These are phyloP conservation scores for Epirrita christyi DNA, from an alignment of 2,888 invertebrate genomes.

Conservation along the genomic window DNA sequence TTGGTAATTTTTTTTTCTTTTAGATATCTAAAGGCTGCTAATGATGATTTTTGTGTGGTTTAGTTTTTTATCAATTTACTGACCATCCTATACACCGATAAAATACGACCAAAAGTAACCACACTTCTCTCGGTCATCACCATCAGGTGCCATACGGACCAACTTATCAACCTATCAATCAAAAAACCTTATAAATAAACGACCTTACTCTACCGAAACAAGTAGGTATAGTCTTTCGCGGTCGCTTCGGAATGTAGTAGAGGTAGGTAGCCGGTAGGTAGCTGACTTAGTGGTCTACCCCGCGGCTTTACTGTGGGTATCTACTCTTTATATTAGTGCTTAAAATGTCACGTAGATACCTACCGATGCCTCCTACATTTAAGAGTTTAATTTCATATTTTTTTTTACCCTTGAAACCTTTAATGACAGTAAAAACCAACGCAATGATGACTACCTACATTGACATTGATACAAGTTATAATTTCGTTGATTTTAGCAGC, in stretches of 20 bases:
- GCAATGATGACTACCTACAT: slow-evolving; percentile 32
- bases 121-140: too few species aligned
- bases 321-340: slow-evolving; percentile 18
- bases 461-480: slow-evolving; percentile 37
- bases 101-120: neutral
- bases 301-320: slow-evolving; percentile 21
- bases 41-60: too few species aligned
- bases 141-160: neutral
- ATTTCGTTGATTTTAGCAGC: slow-evolving; percentile 19
- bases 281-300: slow-evolving; percentile 28
- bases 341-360: slow-evolving; percentile 38
- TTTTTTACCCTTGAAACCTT: slow-evolving; percentile 33
- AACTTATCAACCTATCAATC: slow-evolving; percentile 9
- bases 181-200: slow-evolving; percentile 10
- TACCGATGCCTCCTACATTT: slow-evolving; percentile 24
- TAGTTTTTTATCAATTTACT: too few species aligned
- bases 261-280: neutral
- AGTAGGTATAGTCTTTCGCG: slow-evolving; percentile 25
- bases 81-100: neutral
- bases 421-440: slow-evolving; percentile 29
- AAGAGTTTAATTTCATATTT: slow-evolving; percentile 29
- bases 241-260: slow-evolving; percentile 28
- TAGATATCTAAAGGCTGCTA: too few species aligned
- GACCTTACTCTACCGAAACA: slow-evolving; percentile 26
- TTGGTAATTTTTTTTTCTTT: too few species aligned